Conservation (phyloP, 2,888 invertebrate genomes). For the Mallateleia sp. region DNA sequence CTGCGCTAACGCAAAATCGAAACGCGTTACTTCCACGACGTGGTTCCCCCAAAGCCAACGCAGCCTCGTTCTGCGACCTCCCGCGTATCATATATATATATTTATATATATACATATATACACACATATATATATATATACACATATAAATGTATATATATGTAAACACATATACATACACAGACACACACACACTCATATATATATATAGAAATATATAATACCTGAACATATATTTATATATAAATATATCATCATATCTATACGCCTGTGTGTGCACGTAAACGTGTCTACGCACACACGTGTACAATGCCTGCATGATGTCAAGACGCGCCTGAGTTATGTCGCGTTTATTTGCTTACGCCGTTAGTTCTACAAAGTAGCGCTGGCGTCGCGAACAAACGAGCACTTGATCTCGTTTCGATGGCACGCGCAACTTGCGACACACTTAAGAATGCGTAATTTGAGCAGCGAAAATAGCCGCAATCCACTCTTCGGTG, state of each 20-base stretch:
- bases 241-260: neutral
- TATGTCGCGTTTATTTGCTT: slow-evolving; percentile 49
- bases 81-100: slow-evolving; percentile 49
- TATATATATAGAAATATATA: too few relatives aligned
- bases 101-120: too few relatives aligned
- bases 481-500: slow-evolving; percentile 58
- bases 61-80: slow-evolving; percentile 86
- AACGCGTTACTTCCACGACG: slow-evolving; percentile 89
- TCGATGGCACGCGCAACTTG: slow-evolving; percentile 74
- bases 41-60: slow-evolving; percentile 89
- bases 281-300: too few relatives aligned
- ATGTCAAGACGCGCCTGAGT: slow-evolving; percentile 41
- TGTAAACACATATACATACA: too few relatives aligned
- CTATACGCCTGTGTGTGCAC: neutral
- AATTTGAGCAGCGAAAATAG: slow-evolving; percentile 70
- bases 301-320: neutral
- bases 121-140: too few relatives aligned
- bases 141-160: too few relatives aligned
- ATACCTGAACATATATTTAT: too few relatives aligned
- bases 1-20: slow-evolving; percentile 90
- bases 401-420: slow-evolving; percentile 77
- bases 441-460: slow-evolving; percentile 73
- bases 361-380: slow-evolving; percentile 45
- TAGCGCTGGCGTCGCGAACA: slow-evolving; percentile 60
- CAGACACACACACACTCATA: too few relatives aligned